Evolutionary conservation across 2,113 vertebrate genomes (phyloP), one percentile per base, ranked within the genome.

Genomic region (Nerophis lumbriciformis): DNA sequence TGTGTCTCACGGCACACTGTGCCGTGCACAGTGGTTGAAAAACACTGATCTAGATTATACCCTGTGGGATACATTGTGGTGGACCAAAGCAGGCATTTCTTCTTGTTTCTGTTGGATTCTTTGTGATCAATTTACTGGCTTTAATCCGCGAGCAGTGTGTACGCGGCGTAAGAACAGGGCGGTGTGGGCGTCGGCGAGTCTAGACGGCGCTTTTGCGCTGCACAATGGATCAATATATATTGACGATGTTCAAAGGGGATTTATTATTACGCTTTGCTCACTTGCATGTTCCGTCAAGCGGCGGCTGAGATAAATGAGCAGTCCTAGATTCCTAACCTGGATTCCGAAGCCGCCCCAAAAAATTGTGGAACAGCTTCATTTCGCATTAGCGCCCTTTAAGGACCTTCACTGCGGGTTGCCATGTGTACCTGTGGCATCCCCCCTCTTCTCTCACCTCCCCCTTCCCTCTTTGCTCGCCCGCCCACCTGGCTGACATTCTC

Each of bases 401-500:
- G 81, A 67, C 53, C 69, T 81, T 80, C 85, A 78, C 71, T 75
- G 81, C 70, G 77, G 75, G 72, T 82, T 81, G 59, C 77, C 70
- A 56, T 39, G 71, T 57, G 68, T 82, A 83, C 81, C 85, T 84
- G 72, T 85, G 76, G 77, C 69, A 73, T 64, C 69, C 67, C 56
- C 68, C 44, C 8, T 13, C 13, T 12, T 19, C 9, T n/a, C 42
- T 8, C 42, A 21, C 45, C 53, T 5, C 50, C 10, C 57, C 13
- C 12, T 12, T 42, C 52, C 69, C 5, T 55, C 65, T 59, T 42
- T 61, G 48, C 73, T 65, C 14, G 73, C 79, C 73, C 61, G 10
- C 67, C 79, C 65, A 71, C 71, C 62, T 54, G 68, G 68, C 84
- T 89, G 78, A 88, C 86, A 88, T 90, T 90, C 86, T 89, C 80